Evolutionary conservation across 2,888 invertebrate genomes (phyloP).

Genomic region (Heliconius hortense): DNA sequence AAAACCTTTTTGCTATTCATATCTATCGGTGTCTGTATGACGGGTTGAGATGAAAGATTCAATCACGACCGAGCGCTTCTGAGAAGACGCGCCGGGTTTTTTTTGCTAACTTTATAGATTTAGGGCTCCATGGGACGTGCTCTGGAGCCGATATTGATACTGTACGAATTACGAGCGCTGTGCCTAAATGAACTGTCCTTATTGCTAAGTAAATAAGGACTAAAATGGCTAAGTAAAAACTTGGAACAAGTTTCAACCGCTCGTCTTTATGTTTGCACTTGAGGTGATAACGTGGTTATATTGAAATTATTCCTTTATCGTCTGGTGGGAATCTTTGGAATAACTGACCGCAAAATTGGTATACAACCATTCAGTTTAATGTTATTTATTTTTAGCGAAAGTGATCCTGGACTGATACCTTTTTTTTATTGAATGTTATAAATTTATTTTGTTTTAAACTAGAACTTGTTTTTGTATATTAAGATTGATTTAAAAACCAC

Average conservation of each 20-base stretch:
- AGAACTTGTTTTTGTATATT: background rate
- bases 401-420: background rate
- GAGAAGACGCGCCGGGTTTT: conserved; percentile 59
- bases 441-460: background rate
- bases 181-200: background rate
- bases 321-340: conserved; percentile 38
- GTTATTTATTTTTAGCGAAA: conserved; percentile 21
- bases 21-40: conserved; percentile 52
- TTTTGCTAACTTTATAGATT: conserved; percentile 56
- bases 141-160: conserved; percentile 37
- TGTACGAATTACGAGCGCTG: background rate
- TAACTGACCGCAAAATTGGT: conserved; percentile 36
- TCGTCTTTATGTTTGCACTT: conserved; percentile 31
- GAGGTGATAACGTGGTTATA: conserved; percentile 41
- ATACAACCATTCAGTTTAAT: conserved; percentile 15
- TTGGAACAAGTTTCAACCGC: conserved; percentile 29
- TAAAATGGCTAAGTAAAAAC: background rate
- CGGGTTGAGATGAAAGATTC: conserved; percentile 70
- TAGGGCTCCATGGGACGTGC: conserved; percentile 54
- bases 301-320: conserved; percentile 37
- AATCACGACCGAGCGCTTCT: conserved; percentile 72
- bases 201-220: background rate
- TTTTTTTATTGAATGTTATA: background rate
- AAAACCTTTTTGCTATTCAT: conserved; percentile 58
- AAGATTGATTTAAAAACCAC: background rate